Conservation (phyloP, 37 sponge, comb jelly and placozoan species). For the Eunapius fragilis region DNA sequence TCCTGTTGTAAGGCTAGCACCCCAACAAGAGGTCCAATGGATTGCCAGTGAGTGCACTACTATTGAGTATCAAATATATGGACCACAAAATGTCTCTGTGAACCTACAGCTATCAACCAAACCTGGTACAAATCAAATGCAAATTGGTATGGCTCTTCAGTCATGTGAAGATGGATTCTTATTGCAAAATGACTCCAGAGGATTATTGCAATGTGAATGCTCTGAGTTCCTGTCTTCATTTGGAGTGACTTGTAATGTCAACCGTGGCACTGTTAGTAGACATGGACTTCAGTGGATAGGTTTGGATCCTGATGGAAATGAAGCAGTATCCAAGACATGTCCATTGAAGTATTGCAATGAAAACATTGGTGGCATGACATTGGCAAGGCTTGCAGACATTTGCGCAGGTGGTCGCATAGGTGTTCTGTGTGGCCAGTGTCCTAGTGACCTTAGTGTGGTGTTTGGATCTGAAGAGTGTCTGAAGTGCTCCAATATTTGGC, state of each 20-base stretch:
- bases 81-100: neutral
- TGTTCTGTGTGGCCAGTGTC: slow-evolving; percentile 58
- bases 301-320: neutral
- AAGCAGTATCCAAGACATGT: neutral
- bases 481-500: slow-evolving; percentile 42
- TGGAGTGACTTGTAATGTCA: neutral
- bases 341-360: slow-evolving; percentile 23
- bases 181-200: no score
- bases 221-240: neutral
- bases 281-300: no score
- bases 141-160: no score
- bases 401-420: slow-evolving; percentile 38
- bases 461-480: slow-evolving; percentile 45
- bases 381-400: slow-evolving; percentile 3
- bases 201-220: no score
- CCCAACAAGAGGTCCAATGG: no score
- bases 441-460: slow-evolving; percentile 37
- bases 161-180: no score
- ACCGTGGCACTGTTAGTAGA: neutral
- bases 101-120: neutral
- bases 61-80: slow-evolving; percentile 20
- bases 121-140: neutral
- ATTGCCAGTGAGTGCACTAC: neutral
- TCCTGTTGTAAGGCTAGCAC: no score
- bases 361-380: neutral